Evolutionary conservation across 2,113 vertebrate genomes (phyloP), one percentile per base, ranked within the genome.

Genomic region (Callopanchax toddi): DNA sequence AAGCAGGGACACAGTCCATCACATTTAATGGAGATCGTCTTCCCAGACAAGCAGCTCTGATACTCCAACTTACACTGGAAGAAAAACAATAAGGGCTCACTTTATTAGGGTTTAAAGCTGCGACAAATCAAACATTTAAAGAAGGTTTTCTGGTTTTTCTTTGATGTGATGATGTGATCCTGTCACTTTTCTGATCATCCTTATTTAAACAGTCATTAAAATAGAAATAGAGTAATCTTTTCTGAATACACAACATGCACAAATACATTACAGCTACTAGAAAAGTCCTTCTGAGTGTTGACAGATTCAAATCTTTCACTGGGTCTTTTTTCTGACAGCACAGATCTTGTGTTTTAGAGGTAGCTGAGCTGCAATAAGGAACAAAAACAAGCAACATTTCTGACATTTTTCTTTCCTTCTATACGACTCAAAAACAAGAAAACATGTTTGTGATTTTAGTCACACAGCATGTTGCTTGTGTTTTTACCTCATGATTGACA

Each of bases 1-100:
- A 95, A 90, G 71, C 97, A 99, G 0, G 96, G 97, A 60, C 97
- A 99, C 16, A 94, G 91, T 10, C 96, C 96, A 11, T 97, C 94
- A 26, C 97, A 99, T 67, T 88, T 95, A 22, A 85, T 75, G 17
- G 89, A 86, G 86, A 97, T 91, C 44, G 85, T 90, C 88, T 96
- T 98, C 36, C 91, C 91, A n/a, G 95, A 93, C 53, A 93, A 91
- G 70, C 97, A 99, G 0, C 93, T 93, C 32, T 98, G 96, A 74
- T 96, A 98, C 62, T 98, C 96, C 92, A 99, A 69, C 82, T 98
- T 99, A 90, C 97, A 99, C 96, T 99, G 87, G 10, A 42, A 21
- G 2, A 29, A 1, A 25, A 17, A 5, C 16, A 17, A 18, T 11
- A 21, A 29, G 6, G 12, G 17, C 11, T 44, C 20, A 3, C 9